Conservation (phyloP, 2,888 invertebrate species). For the Eutolmus rufibarbis region DNA sequence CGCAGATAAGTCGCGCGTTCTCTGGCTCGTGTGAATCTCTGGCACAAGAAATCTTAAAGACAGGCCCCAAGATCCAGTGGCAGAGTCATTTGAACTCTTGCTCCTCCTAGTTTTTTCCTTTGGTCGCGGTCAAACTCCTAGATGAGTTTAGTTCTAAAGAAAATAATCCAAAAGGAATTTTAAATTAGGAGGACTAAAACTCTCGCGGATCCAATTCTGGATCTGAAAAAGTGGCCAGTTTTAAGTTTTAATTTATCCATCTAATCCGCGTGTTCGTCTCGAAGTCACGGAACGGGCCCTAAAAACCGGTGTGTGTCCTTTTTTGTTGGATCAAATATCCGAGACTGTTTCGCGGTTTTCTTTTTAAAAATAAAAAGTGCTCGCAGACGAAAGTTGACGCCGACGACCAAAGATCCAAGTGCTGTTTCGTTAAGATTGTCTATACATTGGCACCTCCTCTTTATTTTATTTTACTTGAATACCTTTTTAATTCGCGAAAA, state of each 20-base stretch:
- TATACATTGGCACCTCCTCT: neutral
- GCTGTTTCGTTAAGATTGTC: neutral
- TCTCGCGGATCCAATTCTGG: neutral
- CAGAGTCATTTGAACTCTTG: neutral
- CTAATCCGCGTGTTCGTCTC: neutral
- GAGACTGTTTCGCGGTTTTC: neutral
- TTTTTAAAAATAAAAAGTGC: neutral
- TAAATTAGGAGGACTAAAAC: neutral
- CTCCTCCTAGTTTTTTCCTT: neutral
- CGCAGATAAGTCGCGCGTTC: slow-evolving; percentile 51
- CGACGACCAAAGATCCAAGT: neutral
- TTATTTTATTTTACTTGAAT: neutral
- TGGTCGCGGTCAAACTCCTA: neutral
- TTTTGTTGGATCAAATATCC: slow-evolving; percentile 3
- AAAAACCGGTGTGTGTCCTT: slow-evolving; percentile 29
- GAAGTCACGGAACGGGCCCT: neutral
- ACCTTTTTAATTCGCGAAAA: slow-evolving; percentile 6
- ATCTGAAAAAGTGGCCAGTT: neutral
- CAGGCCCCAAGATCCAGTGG: neutral
- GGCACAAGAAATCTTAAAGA: slow-evolving; percentile 28
- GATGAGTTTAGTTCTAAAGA: neutral
- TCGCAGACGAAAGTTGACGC: neutral
- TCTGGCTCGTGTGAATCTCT: slow-evolving; percentile 44
- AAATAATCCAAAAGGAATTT: neutral
- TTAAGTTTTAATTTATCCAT: neutral